Evolutionary conservation across 2,888 invertebrate genomes (phyloP).

Genomic region (Diarsia mendica): DNA sequence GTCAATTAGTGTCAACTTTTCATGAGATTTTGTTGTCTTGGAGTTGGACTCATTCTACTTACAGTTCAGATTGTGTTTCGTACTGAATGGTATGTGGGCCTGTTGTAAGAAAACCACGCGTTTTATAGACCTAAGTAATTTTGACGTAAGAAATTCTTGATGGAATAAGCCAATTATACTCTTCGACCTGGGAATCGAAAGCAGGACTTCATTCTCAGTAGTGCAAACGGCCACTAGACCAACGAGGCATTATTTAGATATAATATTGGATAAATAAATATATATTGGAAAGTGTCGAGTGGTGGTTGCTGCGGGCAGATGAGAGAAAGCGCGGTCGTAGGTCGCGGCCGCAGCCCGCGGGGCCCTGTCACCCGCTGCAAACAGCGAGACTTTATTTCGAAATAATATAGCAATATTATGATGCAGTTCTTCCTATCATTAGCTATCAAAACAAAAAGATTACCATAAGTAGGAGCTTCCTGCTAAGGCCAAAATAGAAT

Average conservation of each 20-base stretch:
- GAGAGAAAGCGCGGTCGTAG: slow-evolving; percentile 82
- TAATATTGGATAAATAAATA: not conserved
- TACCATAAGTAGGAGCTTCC: not conserved
- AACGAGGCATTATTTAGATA: slow-evolving; percentile 4
- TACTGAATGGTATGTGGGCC: not conserved
- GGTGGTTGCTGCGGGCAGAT: slow-evolving; percentile 68
- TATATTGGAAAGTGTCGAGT: slow-evolving; percentile 48
- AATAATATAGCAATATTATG: slow-evolving; percentile 32
- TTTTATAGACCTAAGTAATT: not conserved
- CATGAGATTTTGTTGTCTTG: not conserved
- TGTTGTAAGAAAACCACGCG: not conserved
- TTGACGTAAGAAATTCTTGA: not conserved
- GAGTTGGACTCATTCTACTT: not conserved
- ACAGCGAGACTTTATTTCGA: slow-evolving; percentile 53
- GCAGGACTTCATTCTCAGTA: not conserved
- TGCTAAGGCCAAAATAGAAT: not conserved
- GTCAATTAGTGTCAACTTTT: not conserved
- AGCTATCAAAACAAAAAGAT: slow-evolving; percentile 24
- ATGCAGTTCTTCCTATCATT: slow-evolving; percentile 1
- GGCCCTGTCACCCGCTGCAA: slow-evolving; percentile 64
- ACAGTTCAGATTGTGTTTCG: not conserved
- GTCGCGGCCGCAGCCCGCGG: slow-evolving; percentile 71
- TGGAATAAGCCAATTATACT: not conserved
- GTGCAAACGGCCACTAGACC: not conserved
- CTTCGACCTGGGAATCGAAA: not conserved